These are phyloP conservation scores for Istiophorus platypterus DNA, from an alignment of 2,113 vertebrate species.

Conservation along the genomic window DNA sequence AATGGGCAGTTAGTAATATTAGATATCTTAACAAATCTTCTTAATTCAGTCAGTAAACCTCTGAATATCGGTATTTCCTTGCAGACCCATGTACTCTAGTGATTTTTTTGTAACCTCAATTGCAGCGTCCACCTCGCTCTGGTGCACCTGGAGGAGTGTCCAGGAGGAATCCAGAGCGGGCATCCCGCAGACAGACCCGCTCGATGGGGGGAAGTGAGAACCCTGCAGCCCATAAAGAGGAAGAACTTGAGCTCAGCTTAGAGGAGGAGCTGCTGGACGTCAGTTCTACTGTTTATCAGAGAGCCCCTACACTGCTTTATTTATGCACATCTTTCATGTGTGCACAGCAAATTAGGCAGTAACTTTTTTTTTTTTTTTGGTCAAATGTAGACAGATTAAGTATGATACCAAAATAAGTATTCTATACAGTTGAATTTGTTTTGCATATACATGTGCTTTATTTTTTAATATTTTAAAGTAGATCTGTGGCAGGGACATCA, in stretches of 20 bases:
- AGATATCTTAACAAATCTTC: not conserved
- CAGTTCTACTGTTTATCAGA: not conserved
- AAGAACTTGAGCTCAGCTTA: conserved; percentile 74
- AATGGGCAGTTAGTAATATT: not conserved
- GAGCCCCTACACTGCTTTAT: too few species aligned
- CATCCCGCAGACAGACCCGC: conserved; percentile 76
- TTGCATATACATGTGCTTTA: too few species aligned
- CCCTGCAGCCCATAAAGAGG: conserved; percentile 19
- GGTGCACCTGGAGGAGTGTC: conserved; percentile 12
- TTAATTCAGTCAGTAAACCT: not conserved
- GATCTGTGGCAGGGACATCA: too few species aligned
- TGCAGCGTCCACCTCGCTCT: conserved; percentile 61
- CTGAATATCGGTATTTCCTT: not conserved
- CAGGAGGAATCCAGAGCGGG: conserved; percentile 77
- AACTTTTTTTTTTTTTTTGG: too few species aligned
- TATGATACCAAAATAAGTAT: too few species aligned
- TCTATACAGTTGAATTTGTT: too few species aligned
- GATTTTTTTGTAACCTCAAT: not conserved
- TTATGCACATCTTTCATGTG: too few species aligned
- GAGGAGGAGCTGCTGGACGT: conserved; percentile 82
- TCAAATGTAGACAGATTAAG: too few species aligned
- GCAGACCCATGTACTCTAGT: not conserved
- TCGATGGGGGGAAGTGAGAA: conserved; percentile 72
- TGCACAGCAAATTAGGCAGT: too few species aligned
- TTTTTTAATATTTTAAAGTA: too few species aligned